Evolutionary conservation across 2,797 vertebrate genomes (phyloP).

Genomic region (Amazona ochrocephala): DNA sequence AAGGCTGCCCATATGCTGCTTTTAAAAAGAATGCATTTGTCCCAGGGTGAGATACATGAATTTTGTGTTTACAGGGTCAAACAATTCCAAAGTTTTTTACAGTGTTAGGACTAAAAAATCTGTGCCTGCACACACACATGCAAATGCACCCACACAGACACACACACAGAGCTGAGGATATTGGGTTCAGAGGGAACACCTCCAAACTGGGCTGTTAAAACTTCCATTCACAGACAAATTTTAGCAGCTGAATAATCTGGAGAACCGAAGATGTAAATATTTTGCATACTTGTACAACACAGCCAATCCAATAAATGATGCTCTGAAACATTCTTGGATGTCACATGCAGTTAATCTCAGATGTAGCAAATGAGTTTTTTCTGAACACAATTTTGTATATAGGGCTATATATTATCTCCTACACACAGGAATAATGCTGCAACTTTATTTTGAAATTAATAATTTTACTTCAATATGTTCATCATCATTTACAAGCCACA

Average conservation of each 20-base stretch:
- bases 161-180: slow-evolving; percentile 25
- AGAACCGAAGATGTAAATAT: slow-evolving; percentile 74
- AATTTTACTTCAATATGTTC: not conserved
- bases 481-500: not conserved
- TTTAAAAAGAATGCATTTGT: slow-evolving; percentile 85
- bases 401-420: not conserved
- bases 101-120: slow-evolving; percentile 73
- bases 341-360: slow-evolving; percentile 63
- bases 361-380: slow-evolving; percentile 38
- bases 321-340: slow-evolving; percentile 58
- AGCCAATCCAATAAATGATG: slow-evolving; percentile 74
- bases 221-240: slow-evolving; percentile 67
- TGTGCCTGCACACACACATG: slow-evolving; percentile 31
- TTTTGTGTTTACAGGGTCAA: slow-evolving; percentile 83
- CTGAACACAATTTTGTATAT: slow-evolving; percentile 36
- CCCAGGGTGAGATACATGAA: slow-evolving; percentile 81
- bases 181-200: slow-evolving; percentile 59
- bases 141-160: slow-evolving; percentile 20
- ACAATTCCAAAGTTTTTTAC: slow-evolving; percentile 75
- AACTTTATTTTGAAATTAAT: slow-evolving; percentile 30
- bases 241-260: slow-evolving; percentile 73
- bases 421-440: not conserved
- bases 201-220: slow-evolving; percentile 74
- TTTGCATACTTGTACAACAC: slow-evolving; percentile 74
- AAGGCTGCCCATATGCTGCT: slow-evolving; percentile 88